Conservation (phyloP, 2,797 vertebrate species). For the Bucorvus abyssinicus region DNA sequence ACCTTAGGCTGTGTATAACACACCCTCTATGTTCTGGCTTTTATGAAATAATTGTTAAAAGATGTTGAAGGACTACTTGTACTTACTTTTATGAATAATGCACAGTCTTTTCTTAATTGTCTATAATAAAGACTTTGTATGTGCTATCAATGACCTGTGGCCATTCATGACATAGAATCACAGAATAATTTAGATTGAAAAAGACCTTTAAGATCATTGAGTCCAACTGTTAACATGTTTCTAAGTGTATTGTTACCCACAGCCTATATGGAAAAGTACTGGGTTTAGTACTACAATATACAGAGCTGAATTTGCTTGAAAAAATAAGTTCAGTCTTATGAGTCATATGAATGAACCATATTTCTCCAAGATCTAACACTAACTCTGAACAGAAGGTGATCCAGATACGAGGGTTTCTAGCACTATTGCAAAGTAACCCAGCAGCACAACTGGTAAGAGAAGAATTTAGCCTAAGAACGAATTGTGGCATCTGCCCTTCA, state of each 20-base stretch:
- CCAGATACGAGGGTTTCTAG: background rate
- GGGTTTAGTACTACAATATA: background rate
- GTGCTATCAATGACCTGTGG: background rate
- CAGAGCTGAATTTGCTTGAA: background rate
- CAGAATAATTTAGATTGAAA: background rate
- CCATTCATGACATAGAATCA: background rate
- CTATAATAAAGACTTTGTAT: background rate
- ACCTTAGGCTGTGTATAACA: background rate
- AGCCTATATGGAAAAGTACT: background rate
- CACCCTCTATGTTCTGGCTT: background rate
- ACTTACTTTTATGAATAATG: background rate
- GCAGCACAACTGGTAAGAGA: background rate
- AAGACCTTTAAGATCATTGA: background rate
- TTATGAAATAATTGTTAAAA: background rate
- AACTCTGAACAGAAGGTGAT: background rate
- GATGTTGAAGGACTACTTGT: background rate
- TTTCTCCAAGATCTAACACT: rapidly evolving
- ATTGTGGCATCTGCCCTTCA: background rate
- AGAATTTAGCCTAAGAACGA: background rate
- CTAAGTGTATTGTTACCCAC: background rate
- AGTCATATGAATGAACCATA: background rate
- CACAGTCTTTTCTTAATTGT: background rate
- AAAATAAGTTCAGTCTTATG: background rate
- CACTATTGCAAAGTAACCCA: background rate
- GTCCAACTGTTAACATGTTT: background rate